Conservation (phyloP, 1,140 invertebrate genomes). For the Apis mellifera region Amel_HAv3.1 CM009932.2:7850001-7850500, state of each 20-base stretch:
- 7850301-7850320: not conserved
- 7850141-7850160: conserved; percentile 22
- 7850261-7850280: not conserved
- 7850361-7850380: too few relatives aligned
- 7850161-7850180: conserved; percentile 7
- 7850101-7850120: conserved; percentile 68
- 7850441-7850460: too few relatives aligned
- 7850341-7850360: too few relatives aligned
- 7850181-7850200: not conserved
- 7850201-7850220: not conserved
- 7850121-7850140: conserved; percentile 41
- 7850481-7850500: too few relatives aligned
- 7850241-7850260: not conserved
- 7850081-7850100: conserved; percentile 66
- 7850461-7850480: too few relatives aligned
- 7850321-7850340: too few relatives aligned
- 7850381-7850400: too few relatives aligned
- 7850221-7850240: not conserved
- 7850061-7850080: conserved; percentile 44
- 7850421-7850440: too few relatives aligned
- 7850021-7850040: conserved; percentile 35
- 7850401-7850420: too few relatives aligned
- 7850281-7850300: too few relatives aligned
- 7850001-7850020: conserved; percentile 61
- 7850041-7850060: conserved; percentile 55